Evolutionary conservation across 2,888 invertebrate genomes (phyloP).

Genomic region (Drosophila subquinaria): DNA sequence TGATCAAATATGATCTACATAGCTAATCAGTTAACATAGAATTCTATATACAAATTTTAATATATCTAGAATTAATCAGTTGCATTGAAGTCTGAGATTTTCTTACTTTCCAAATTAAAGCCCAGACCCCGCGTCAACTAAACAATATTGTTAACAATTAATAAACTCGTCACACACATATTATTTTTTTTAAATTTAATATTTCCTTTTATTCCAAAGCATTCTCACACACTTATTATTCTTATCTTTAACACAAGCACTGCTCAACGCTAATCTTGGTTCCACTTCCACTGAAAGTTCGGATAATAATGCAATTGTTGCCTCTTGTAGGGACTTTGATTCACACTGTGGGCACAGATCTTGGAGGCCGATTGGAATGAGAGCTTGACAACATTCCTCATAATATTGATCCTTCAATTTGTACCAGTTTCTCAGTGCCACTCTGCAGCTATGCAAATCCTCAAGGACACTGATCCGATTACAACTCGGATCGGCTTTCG

Average conservation of each 20-base stretch:
- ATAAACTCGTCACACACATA: neutral
- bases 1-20: too few relatives aligned
- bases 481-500: conserved; percentile 2
- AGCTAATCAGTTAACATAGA: too few relatives aligned
- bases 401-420: neutral
- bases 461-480: neutral
- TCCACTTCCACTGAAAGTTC: neutral
- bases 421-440: neutral
- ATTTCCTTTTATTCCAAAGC: neutral
- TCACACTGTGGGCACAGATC: neutral
- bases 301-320: neutral
- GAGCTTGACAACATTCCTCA: conserved; percentile 4
- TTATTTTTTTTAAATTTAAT: neutral
- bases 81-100: too few relatives aligned
- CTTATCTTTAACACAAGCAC: neutral
- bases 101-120: too few relatives aligned
- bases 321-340: neutral
- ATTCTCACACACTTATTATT: neutral
- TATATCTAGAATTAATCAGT: too few relatives aligned
- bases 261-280: neutral
- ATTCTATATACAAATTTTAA: too few relatives aligned
- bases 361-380: neutral
- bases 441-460: neutral
- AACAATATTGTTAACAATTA: neutral
- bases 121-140: too few relatives aligned